Conservation (phyloP, 2,113 vertebrate species). For the Stercorarius parasiticus region DNA sequence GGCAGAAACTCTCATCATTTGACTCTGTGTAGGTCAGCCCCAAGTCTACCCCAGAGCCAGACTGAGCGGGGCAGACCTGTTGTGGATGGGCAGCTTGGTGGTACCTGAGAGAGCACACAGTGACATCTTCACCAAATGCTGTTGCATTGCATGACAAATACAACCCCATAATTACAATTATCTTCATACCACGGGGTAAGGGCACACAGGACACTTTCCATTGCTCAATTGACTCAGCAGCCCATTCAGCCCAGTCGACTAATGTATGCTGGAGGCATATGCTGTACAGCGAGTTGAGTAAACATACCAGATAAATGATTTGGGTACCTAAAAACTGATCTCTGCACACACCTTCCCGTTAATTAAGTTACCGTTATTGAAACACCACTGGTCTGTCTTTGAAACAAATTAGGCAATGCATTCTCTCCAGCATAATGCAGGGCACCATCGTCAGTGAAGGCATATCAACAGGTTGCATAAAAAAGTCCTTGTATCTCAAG, state of each 20-base stretch:
- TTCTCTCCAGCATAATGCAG: neutral
- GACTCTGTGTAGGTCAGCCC: neutral
- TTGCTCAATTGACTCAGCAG: accelerated
- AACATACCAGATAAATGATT: neutral
- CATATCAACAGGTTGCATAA: neutral
- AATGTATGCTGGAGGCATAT: neutral
- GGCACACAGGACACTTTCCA: neutral
- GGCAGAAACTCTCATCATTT: neutral
- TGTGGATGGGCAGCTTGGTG: neutral
- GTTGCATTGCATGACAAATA: neutral
- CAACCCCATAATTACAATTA: neutral
- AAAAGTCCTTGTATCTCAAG: neutral
- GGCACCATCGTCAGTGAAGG: neutral
- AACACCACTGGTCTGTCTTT: neutral
- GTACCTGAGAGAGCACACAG: neutral
- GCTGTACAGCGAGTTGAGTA: neutral
- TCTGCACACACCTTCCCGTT: neutral
- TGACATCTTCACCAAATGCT: neutral
- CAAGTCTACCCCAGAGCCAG: neutral
- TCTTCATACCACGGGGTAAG: neutral
- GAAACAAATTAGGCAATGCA: neutral
- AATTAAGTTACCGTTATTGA: neutral
- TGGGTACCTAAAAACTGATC: neutral
- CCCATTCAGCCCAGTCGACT: neutral
- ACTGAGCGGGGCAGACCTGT: neutral